Percentiles rank a stretch among this genome's conserved stretches.
Evolutionary conservation across 2,797 vertebrate genomes (phyloP).

Genomic region (Mastacembelus armatus): DNA sequence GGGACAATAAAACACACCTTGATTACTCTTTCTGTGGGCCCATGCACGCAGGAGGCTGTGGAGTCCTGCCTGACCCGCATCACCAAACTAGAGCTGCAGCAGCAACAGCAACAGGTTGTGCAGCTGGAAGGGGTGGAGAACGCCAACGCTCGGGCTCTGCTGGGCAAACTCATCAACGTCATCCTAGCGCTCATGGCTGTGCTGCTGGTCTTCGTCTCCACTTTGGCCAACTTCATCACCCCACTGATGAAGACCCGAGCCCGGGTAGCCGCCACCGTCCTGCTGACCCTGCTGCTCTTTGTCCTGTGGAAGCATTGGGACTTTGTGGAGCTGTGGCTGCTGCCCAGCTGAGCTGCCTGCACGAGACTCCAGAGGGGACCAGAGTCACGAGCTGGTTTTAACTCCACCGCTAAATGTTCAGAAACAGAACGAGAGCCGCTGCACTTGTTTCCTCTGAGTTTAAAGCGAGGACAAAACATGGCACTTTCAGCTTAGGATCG

Average conservation of each 20-base stretch:
- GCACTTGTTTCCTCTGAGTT: slow-evolving; percentile 19
- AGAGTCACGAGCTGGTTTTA: slow-evolving; percentile 11
- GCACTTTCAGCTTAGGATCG: slow-evolving; percentile 30
- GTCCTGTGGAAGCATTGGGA: slow-evolving; percentile 98
- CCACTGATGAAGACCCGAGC: slow-evolving; percentile 97
- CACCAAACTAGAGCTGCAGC: slow-evolving; percentile 97
- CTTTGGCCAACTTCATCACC: slow-evolving; percentile 97
- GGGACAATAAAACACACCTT: neutral
- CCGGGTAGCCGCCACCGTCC: slow-evolving; percentile 89
- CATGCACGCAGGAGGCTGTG: slow-evolving; percentile 89
- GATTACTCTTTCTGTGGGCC: slow-evolving; percentile 27
- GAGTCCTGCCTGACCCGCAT: slow-evolving; percentile 97
- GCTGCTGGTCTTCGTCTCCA: slow-evolving; percentile 98
- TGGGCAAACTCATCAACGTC: slow-evolving; percentile 99
- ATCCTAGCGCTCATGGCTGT: slow-evolving; percentile 98
- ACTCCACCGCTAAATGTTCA: slow-evolving; percentile 28
- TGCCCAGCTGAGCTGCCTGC: slow-evolving; percentile 87
- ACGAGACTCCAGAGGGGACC: slow-evolving; percentile 14
- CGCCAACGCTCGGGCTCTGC: slow-evolving; percentile 94
- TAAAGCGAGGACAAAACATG: slow-evolving; percentile 46
- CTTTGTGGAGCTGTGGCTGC: slow-evolving; percentile 90
- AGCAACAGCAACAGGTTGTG: slow-evolving; percentile 98
- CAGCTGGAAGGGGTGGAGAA: slow-evolving; percentile 98
- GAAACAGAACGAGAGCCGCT: slow-evolving; percentile 44
- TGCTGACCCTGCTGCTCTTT: slow-evolving; percentile 91